These are phyloP conservation scores for Crypturellus tataupa DNA, from an alignment of 2,797 vertebrate species.

Conservation along the genomic window DNA sequence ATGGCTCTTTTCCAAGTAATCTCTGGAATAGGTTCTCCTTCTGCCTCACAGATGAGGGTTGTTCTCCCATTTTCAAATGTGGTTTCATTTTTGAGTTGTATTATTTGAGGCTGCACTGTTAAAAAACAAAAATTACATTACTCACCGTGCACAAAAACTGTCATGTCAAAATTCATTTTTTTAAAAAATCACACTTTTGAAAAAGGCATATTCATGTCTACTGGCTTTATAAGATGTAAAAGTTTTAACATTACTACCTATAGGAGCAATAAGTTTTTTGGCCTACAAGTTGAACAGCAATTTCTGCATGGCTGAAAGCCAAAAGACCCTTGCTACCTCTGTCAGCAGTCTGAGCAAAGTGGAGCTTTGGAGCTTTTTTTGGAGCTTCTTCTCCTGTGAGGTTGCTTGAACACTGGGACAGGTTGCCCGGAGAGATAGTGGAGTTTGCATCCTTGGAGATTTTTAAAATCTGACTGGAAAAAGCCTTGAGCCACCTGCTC, in stretches of 20 bases:
- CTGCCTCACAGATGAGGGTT: slow-evolving; percentile 93
- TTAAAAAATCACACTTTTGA: background rate
- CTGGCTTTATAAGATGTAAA: background rate
- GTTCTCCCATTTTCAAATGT: slow-evolving; percentile 92
- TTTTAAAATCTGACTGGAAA: background rate
- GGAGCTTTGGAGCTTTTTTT: background rate
- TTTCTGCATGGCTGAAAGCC: background rate
- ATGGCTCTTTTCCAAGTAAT: slow-evolving; percentile 95
- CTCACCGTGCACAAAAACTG: slow-evolving; percentile 28
- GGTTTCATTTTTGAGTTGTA: slow-evolving; percentile 94
- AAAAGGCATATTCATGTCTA: background rate
- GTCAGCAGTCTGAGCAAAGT: background rate
- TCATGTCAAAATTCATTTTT: background rate
- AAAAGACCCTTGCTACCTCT: background rate
- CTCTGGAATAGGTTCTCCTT: slow-evolving; percentile 94
- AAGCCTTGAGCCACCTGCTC: accelerated
- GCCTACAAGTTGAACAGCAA: background rate
- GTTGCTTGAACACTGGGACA: background rate
- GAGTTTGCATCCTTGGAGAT: background rate
- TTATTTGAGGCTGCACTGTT: slow-evolving; percentile 98
- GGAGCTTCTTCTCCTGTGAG: background rate
- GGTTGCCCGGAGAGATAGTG: background rate
- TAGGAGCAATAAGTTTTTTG: background rate
- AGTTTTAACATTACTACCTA: background rate
- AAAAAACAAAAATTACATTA: slow-evolving; percentile 79